Conservation (phyloP, 2,113 vertebrate genomes). For the Takifugu bimaculatus region DNA sequence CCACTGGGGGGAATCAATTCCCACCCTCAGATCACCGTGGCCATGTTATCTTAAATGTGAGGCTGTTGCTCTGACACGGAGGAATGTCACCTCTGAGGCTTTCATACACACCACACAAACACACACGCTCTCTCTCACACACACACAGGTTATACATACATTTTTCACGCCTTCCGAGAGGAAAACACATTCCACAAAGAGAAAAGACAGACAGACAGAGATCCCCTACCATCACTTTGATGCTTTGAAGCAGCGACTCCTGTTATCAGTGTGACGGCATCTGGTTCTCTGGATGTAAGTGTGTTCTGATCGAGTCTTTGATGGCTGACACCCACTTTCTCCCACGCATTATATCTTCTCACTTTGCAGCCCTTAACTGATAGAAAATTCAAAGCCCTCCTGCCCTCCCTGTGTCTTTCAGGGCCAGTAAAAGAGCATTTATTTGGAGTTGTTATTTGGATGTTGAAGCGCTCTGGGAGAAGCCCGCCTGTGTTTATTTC, state of each 20-base stretch:
- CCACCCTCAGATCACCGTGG: conserved; percentile 73
- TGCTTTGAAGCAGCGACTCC: conserved; percentile 55
- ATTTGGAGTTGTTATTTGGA: conserved; percentile 10
- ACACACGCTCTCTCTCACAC: conserved; percentile 29
- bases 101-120: conserved; percentile 47
- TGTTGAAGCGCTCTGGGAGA: conserved; percentile 4
- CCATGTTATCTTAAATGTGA: conserved; percentile 78
- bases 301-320: conserved; percentile 61
- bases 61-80: conserved; percentile 68
- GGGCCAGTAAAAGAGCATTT: conserved; percentile 32
- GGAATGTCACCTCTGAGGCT: conserved; percentile 71
- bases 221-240: conserved; percentile 31
- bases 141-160: conserved; percentile 47
- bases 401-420: background rate
- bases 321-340: conserved; percentile 51
- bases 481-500: conserved; percentile 26
- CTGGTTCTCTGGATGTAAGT: conserved; percentile 57
- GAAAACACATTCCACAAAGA: conserved; percentile 54
- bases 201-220: background rate
- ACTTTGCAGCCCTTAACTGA: conserved; percentile 16
- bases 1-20: conserved; percentile 70
- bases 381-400: conserved; percentile 39
- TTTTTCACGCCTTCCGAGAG: conserved; percentile 62
- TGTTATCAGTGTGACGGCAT: conserved; percentile 68
- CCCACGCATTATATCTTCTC: conserved; percentile 40